phyloP scores from a whole-genome alignment of 2,113 vertebrate species.

The Anthoscopus minutus region DNA sequence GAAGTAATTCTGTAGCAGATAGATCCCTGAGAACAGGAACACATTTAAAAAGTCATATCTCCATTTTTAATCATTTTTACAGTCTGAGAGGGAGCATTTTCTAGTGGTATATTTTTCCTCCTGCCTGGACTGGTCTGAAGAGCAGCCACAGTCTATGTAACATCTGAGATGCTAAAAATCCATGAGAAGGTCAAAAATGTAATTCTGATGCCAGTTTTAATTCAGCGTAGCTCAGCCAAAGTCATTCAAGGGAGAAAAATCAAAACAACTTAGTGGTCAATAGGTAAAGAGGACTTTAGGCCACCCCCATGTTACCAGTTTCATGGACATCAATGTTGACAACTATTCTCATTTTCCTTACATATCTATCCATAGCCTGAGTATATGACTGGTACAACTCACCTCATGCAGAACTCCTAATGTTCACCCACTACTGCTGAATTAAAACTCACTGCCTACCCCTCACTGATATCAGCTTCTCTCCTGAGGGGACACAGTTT shows the following conservation, averaged over 20 bases:
- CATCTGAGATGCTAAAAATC: neutral
- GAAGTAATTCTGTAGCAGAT: neutral
- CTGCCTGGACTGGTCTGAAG: neutral
- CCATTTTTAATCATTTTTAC: neutral
- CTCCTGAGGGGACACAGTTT: neutral
- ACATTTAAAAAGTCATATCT: neutral
- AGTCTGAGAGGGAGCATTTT: neutral
- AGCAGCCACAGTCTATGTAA: neutral
- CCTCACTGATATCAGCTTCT: neutral
- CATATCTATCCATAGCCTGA: neutral
- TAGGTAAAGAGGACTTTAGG: neutral
- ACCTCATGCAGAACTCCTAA: neutral
- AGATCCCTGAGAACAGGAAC: neutral
- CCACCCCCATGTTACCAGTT: neutral
- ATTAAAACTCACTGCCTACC: neutral
- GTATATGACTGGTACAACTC: neutral
- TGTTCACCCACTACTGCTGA: rapidly evolving
- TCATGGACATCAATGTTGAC: neutral
- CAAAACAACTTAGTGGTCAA: neutral
- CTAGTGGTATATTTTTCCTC: neutral
- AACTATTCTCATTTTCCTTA: neutral
- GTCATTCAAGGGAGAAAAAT: neutral
- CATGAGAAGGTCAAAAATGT: neutral
- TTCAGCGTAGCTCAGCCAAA: neutral
- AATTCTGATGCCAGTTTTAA: neutral